Conservation (phyloP, 2,797 vertebrate species). For the Rhadinocentrus ornatus region DNA sequence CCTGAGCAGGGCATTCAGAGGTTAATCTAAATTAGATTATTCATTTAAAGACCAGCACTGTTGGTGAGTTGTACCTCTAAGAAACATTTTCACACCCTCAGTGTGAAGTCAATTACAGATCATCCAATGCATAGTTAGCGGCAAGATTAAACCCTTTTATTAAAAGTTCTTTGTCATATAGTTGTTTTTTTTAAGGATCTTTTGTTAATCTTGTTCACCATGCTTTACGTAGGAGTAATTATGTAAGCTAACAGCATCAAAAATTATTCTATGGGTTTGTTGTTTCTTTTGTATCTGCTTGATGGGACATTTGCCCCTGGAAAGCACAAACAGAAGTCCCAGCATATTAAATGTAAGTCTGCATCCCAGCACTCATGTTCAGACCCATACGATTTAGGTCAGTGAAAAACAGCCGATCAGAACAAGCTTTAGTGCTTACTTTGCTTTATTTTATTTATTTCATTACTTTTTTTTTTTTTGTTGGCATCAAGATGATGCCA, state of each 20-base stretch:
- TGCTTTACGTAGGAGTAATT: constrained; percentile 6
- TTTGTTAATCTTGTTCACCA: constrained; percentile 5
- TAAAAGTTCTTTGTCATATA: not conserved
- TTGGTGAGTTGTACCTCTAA: constrained; percentile 1
- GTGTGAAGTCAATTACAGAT: constrained; percentile 21
- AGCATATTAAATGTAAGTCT: constrained; percentile 40
- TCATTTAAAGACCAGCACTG: constrained; percentile 3
- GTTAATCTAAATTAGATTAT: constrained; percentile 59
- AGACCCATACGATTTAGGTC: constrained; percentile 53
- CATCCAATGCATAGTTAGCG: not conserved
- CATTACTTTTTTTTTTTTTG: not conserved
- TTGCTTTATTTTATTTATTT: constrained; percentile 4
- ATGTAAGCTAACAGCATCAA: not conserved
- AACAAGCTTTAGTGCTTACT: constrained; percentile 14
- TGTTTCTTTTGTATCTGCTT: constrained; percentile 37
- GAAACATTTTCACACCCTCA: constrained; percentile 27
- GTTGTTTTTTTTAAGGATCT: not conserved
- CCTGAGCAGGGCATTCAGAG: constrained; percentile 11
- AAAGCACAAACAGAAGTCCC: constrained; percentile 48
- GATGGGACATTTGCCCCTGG: constrained; percentile 52
- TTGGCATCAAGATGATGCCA: constrained; percentile 42
- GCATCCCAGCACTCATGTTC: constrained; percentile 33
- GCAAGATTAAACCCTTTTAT: constrained; percentile 10
- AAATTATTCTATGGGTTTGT: constrained; percentile 29
- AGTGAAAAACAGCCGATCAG: constrained; percentile 37